Evolutionary conservation across 2,113 vertebrate species (phyloP).

Genomic region (Prinia subflava): DNA sequence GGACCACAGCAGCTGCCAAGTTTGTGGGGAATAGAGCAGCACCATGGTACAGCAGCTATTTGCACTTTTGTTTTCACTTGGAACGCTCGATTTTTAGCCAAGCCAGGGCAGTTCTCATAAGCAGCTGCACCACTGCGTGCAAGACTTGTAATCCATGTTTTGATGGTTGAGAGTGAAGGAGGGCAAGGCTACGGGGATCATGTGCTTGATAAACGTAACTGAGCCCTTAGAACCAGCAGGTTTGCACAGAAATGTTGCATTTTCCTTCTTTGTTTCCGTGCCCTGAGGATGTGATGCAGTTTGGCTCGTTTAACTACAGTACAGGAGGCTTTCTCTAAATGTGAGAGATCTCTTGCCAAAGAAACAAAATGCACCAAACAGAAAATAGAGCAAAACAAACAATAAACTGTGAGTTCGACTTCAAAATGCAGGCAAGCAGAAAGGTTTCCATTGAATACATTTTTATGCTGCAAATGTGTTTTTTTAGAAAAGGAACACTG

Average conservation of each 20-base stretch:
- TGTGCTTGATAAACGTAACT: not conserved
- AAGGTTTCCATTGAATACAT: slow-evolving; percentile 10
- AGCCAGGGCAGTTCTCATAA: not conserved
- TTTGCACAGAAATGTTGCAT: slow-evolving; percentile 59
- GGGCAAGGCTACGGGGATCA: not conserved
- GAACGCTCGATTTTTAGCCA: slow-evolving; percentile 4
- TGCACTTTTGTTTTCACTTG: slow-evolving; percentile 66
- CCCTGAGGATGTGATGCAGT: slow-evolving; percentile 58
- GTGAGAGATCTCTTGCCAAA: slow-evolving; percentile 63
- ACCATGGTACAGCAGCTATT: slow-evolving; percentile 88
- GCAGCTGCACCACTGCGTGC: slow-evolving; percentile 16
- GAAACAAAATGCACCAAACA: slow-evolving; percentile 42
- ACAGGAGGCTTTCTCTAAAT: slow-evolving; percentile 60
- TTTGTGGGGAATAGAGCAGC: slow-evolving; percentile 82
- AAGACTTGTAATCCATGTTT: not conserved
- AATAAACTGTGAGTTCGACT: slow-evolving; percentile 59
- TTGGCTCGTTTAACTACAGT: slow-evolving; percentile 66
- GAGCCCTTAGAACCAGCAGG: slow-evolving; percentile 56
- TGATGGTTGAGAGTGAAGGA: not conserved
- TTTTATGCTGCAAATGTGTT: slow-evolving; percentile 21
- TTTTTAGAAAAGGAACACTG: not conserved
- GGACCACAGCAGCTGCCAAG: slow-evolving; percentile 80
- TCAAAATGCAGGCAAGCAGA: slow-evolving; percentile 36
- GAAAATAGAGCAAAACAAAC: slow-evolving; percentile 67
- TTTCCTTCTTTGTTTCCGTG: slow-evolving; percentile 65